These are phyloP conservation scores for Bursaphelenchus okinawaensis DNA, from an alignment of 2,888 invertebrate genomes.

Conservation along the genomic window DNA sequence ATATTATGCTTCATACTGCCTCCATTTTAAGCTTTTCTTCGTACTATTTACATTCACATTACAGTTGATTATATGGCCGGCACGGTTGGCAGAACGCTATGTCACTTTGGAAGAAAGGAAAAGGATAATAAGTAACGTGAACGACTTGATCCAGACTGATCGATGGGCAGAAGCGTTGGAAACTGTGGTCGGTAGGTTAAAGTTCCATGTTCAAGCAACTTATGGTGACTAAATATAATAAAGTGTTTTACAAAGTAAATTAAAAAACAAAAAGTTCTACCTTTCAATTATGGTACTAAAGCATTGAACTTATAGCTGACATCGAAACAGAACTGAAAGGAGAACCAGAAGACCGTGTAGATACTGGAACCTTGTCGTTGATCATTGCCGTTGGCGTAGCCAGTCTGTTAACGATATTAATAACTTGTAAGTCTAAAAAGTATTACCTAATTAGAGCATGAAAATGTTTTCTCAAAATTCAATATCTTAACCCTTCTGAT, in stretches of 20 bases:
- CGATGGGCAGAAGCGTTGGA: slow-evolving; percentile 50
- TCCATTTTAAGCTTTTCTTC: neutral
- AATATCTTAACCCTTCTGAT: neutral
- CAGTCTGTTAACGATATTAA: slow-evolving; percentile 44
- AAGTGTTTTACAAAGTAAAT: neutral
- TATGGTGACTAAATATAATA: neutral
- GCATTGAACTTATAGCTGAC: slow-evolving; percentile 39
- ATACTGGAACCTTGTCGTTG: slow-evolving; percentile 51
- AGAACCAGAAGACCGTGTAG: slow-evolving; percentile 40
- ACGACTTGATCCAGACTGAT: slow-evolving; percentile 48
- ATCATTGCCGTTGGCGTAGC: slow-evolving; percentile 52
- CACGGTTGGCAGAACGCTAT: slow-evolving; percentile 51
- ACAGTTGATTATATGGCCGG: slow-evolving; percentile 56
- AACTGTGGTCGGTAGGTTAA: slow-evolving; percentile 39
- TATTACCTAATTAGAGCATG: too few species aligned
- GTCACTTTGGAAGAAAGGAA: slow-evolving; percentile 48
- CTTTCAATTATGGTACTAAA: neutral
- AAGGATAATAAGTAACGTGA: slow-evolving; percentile 45
- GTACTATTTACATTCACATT: too few species aligned
- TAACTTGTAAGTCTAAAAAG: slow-evolving; percentile 54
- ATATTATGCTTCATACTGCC: neutral
- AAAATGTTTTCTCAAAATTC: neutral
- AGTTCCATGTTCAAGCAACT: neutral
- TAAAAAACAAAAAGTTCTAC: neutral
- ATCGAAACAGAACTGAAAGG: slow-evolving; percentile 49